These are phyloP conservation scores for Polypedilum pembai DNA, from an alignment of 1,140 invertebrate species.

Conservation along the genomic window DNA sequence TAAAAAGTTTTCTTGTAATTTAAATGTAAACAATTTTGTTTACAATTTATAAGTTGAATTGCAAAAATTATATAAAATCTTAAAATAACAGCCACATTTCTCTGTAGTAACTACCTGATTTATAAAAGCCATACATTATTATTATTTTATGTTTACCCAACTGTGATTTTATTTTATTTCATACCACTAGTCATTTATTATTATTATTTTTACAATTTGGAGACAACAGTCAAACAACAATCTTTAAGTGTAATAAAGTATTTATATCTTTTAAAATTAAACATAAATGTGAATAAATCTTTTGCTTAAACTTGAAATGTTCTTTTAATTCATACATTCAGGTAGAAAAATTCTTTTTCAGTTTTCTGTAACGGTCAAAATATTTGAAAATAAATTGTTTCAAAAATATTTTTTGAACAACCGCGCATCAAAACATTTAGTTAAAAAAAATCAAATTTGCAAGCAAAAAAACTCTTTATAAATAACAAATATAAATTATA, in stretches of 20 bases:
- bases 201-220: background rate
- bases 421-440: background rate
- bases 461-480: no score
- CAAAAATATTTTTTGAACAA: background rate
- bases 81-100: no score
- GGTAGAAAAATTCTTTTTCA: background rate
- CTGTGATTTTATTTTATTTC: conserved; percentile 9
- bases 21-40: background rate
- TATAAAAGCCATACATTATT: no score
- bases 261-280: conserved; percentile 6
- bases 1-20: no score
- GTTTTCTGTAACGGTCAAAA: no score
- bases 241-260: conserved; percentile 7
- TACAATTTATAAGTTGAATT: background rate
- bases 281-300: conserved; percentile 1
- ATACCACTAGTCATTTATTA: background rate
- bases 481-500: no score
- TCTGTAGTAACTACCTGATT: no score
- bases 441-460: background rate
- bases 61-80: no score
- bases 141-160: background rate
- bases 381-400: background rate
- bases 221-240: background rate
- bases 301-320: background rate
- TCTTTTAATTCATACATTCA: background rate